Base-by-base conservation (phyloP, 2,888 invertebrate genomes). In the Andrena chrysosceles region DNA sequence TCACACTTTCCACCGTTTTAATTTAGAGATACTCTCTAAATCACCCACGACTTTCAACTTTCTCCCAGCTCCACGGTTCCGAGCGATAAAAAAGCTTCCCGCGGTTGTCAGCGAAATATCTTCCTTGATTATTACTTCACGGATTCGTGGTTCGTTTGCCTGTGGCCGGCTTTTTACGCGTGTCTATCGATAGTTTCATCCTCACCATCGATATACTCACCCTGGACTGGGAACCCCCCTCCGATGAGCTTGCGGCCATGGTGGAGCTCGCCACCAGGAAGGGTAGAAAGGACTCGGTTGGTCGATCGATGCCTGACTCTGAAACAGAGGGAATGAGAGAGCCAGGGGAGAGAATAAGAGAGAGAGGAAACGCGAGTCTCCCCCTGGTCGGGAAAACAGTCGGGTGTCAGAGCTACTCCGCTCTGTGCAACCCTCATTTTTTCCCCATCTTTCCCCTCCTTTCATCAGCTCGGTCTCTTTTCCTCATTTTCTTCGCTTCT, bases 221-320 rank as follows among this genome's bases (percentile, higher is more conserved):
- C 67, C 67, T 52, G 35, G 78, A 56, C 62, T 56, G 33, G 62
- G 59, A 79, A 64, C 29, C 56, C 52, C 42, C 42, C 42, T 42
- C 42, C 56, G 56, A 56, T 62, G 49, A 66, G 52, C 73, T 54
- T 20, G 33, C 31, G 62, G 62, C 73, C 59, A 75, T 56, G 26
- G 54, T 31, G 63, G 20, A 64, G 52, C 68, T 70, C 70, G 16
- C 66, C 67, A 69, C 35, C 70, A 66, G 66, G 31, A 72, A 68
- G 77, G 54, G 67, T 66, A 60, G 67, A 83, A 80, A 56, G 72
- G 70, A 63, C 77, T 68, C 66, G 42, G 77, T 56, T 70, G 76
- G 60, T 82, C 86, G 86, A 86, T 86, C 85, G 74, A 85, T 67
- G 85, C 76, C 68, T 74, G 77, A 84, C 81, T 81, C 69, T 77